Evolutionary conservation across 1,140 invertebrate genomes (phyloP), one percentile per base, ranked within the genome.

Genomic region (Camponotus vicinus): DNA sequence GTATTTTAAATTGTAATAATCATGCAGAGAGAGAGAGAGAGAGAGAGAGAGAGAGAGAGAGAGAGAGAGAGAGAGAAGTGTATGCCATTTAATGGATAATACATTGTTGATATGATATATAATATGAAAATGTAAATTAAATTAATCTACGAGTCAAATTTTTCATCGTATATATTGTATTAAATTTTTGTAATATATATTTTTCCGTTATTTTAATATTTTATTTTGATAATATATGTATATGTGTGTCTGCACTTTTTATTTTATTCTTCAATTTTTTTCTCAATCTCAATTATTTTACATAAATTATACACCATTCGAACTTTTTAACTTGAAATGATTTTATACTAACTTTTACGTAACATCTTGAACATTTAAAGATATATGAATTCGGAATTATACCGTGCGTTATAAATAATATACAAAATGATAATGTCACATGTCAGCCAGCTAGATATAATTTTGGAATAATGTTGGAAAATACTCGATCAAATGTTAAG

Each of bases 401-500:
- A 83, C 0, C 18, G 55, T 15, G 21, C 2, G 2, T 63, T 42
- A 45, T 75, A 27, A 75, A 83, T 83, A 71, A 83, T 75, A 6
- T 42, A 61, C 13, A 61, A 75, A 83, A 61, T 75, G 79, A 61
- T 73, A 83, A 75, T 59, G 67, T 73, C 79, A 82, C 18, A 18
- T 63, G 40, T 61, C 69, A 83, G 7, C 13, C 55, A 32, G 63
- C 27, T 73, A 63, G 55, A 83, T 75, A 61, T 63, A 73, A 83
- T 83, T 83, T 75, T 9, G 55, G 4, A 83, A 37, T 55, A 52
- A 79, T 66, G 34, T 61, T 61, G 79, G 69, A 83, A 73, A 83
- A 75, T 83, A 57, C 57, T 83, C 40, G 78, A 80, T 80, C 45
- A 61, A 40, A 57, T 57, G 71, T 57, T 75, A 75, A 73, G 69